Base-by-base conservation (phyloP, 2,113 vertebrate genomes). In the Dipodomys ordii region DNA sequence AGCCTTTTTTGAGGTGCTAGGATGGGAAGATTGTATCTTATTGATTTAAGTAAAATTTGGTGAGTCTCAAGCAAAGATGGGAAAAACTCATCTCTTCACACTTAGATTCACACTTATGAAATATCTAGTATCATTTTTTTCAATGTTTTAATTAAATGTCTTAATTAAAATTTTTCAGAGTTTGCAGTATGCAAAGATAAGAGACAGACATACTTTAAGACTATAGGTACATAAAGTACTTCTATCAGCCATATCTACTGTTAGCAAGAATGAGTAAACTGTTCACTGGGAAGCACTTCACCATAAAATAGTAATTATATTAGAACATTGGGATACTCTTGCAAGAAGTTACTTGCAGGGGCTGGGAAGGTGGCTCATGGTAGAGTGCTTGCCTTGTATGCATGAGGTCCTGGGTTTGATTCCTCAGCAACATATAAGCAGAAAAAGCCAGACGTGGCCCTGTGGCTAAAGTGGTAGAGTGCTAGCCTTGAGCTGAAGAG, bases 151-250 rank as follows among this genome's bases (percentile, higher is more conserved):
- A 39, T 39, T 39, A 39, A 39, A 39, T 39, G 39, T 49, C n/a
- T 88, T 82, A 53, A 87, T 90, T 92, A 85, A 93, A 93, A 44
- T 74, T 74, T 91, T 73, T 2, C 39, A 27, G 15, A 18, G 12
- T 62, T 67, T 88, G 19, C 4, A 69, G 67, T 49, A 32, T 39
- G 39, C 25, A 68, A 46, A 39, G 49, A 25, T 62, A 46, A n/a
- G 87, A 60, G 44, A 86, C 10, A 68, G 60, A 77, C 4, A 15
- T 77, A 81, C 10, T 60, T 72, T 23, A 83, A 71, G 35, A 44
- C 1, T 35, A 62, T 82, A 30, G 20, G 4, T 78, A 78, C 76
- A 11, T 81, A 53, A 83, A 57, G 19, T 60, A 53, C 25, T 84
- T 92, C 35, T 32, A 73, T 90, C 71, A 85, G 46, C 10, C 5